Evolutionary conservation across 2,888 invertebrate genomes (phyloP).

Genomic region (Perizoma flavofasciatum): DNA sequence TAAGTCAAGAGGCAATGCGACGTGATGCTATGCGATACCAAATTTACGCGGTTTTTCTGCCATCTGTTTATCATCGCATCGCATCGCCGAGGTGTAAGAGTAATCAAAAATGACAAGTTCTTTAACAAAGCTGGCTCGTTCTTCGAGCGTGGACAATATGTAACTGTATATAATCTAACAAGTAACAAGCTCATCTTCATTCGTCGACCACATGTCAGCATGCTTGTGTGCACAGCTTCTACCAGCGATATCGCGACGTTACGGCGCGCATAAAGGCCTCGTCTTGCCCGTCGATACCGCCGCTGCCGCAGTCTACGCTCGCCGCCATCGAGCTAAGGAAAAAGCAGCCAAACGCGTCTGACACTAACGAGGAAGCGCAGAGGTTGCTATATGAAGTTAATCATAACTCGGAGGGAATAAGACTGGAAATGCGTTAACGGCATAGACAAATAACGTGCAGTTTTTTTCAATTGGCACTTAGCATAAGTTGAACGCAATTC

Average conservation of each 20-base stretch:
- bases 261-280: constrained; percentile 95
- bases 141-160: neutral
- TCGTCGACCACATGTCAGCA: constrained; percentile 34
- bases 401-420: constrained; percentile 7
- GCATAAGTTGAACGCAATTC: too few species aligned
- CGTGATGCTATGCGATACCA: too few species aligned
- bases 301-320: constrained; percentile 77
- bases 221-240: constrained; percentile 88
- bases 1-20: too few species aligned
- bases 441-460: too few species aligned
- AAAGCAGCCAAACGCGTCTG: constrained; percentile 64
- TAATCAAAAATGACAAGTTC: too few species aligned
- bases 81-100: too few species aligned
- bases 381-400: constrained; percentile 65
- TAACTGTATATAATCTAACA: constrained; percentile 10
- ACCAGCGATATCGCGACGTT: constrained; percentile 94
- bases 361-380: constrained; percentile 73
- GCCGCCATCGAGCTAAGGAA: constrained; percentile 59
- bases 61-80: too few species aligned
- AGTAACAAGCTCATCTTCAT: constrained; percentile 22
- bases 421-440: constrained; percentile 10
- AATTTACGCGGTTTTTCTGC: too few species aligned
- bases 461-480: too few species aligned
- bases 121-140: neutral
- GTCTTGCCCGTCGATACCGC: constrained; percentile 90